phyloP scores from a whole-genome alignment of 2,113 vertebrate species.

The Ceratotherium simum region DNA sequence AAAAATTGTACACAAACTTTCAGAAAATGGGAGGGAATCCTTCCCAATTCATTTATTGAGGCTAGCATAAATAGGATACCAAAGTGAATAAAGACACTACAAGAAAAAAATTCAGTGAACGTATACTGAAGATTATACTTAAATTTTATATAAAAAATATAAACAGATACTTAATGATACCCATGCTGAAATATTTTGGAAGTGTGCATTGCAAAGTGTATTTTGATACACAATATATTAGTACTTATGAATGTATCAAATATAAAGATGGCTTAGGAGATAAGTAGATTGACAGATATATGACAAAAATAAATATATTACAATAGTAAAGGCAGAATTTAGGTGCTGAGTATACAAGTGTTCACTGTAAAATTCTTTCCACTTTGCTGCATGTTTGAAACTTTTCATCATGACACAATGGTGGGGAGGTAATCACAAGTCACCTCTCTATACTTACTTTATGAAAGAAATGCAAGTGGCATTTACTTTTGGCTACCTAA shows the following conservation, averaged over 20 bases:
- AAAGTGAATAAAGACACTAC: not conserved
- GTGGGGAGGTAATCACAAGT: not conserved
- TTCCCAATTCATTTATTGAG: not conserved
- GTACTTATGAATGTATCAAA: not conserved
- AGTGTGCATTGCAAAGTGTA: not conserved
- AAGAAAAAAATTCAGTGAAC: constrained; percentile 11
- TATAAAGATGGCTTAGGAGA: not conserved
- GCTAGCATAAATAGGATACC: not conserved
- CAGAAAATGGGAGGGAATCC: not conserved
- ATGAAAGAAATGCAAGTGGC: not conserved
- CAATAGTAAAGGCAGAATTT: constrained; percentile 32
- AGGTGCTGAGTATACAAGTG: not conserved
- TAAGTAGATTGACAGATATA: not conserved
- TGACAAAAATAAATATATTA: not conserved
- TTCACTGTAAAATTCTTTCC: constrained; percentile 19
- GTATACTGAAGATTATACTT: not conserved
- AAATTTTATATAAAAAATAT: constrained; percentile 37
- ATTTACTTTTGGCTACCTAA: constrained; percentile 8
- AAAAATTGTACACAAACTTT: constrained; percentile 33
- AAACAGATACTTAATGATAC: not conserved
- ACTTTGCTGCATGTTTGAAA: not conserved
- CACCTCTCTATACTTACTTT: not conserved
- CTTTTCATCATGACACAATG: not conserved
- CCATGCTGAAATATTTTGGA: not conserved
- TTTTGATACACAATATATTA: not conserved